These are phyloP conservation scores for Oppia nitens DNA, from an alignment of 1,140 invertebrate species.

Conservation along the genomic window DNA sequence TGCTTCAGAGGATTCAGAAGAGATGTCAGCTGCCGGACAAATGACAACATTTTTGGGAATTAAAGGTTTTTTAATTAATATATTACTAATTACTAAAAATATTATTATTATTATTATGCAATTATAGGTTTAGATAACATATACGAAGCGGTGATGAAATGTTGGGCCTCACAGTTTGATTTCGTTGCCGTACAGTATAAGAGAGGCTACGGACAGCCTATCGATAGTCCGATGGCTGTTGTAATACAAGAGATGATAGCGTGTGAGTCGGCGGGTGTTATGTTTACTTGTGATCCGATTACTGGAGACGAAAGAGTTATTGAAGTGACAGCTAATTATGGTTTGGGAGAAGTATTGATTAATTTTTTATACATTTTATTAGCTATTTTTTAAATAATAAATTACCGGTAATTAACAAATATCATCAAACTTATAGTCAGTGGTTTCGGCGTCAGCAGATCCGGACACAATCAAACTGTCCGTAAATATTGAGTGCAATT, in stretches of 20 bases:
- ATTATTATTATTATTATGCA: too few relatives aligned
- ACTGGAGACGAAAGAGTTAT: conserved; percentile 45
- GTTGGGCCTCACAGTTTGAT: conserved; percentile 61
- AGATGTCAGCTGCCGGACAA: conserved; percentile 63
- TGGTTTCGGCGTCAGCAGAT: conserved; percentile 53
- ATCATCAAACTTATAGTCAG: conserved; percentile 27
- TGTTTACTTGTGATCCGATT: conserved; percentile 58
- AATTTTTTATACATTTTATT: conserved; percentile 10
- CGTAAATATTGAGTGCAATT: neutral
- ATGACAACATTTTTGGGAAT: conserved; percentile 57
- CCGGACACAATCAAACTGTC: conserved; percentile 48
- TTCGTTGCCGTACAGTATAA: conserved; percentile 54
- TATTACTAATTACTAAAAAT: neutral
- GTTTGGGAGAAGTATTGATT: conserved; percentile 55
- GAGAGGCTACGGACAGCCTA: conserved; percentile 43
- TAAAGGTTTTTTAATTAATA: conserved; percentile 22
- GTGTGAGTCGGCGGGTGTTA: conserved; percentile 50
- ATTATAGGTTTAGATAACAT: conserved; percentile 28
- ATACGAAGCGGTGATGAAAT: conserved; percentile 40
- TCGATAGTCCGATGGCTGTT: conserved; percentile 50
- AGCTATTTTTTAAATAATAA: too few relatives aligned
- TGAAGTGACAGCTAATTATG: conserved; percentile 57
- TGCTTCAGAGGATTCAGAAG: conserved; percentile 51
- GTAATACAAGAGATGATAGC: conserved; percentile 58
- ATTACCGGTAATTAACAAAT: conserved; percentile 1